Conservation (phyloP, 2,113 vertebrate species). For the Barbus barbus region DNA sequence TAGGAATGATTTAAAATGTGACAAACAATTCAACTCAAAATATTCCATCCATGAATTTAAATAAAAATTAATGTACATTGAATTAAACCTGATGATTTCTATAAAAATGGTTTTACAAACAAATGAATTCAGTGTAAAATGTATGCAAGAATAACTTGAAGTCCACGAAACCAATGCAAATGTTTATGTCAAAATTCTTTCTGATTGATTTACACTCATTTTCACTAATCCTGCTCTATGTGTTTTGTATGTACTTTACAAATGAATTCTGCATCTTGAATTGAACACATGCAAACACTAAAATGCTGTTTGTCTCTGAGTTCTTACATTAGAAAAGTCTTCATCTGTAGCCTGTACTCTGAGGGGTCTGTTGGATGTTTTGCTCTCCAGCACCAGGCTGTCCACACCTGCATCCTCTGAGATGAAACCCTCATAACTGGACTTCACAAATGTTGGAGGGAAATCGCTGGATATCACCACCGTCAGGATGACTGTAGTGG, state of each 20-base stretch:
- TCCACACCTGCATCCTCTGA: slow-evolving; percentile 45
- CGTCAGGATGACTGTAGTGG: slow-evolving; percentile 69
- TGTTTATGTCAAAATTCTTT: background rate
- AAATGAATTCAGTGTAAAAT: background rate
- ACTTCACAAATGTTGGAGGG: slow-evolving; percentile 68
- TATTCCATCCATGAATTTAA: background rate
- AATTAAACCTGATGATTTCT: background rate
- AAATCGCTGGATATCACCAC: slow-evolving; percentile 66
- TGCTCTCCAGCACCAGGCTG: slow-evolving; percentile 69
- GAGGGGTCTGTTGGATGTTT: slow-evolving; percentile 60
- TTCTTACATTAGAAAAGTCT: slow-evolving; percentile 66
- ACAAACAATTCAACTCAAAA: too few species aligned
- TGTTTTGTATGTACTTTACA: background rate
- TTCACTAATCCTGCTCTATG: background rate
- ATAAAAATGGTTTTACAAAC: background rate
- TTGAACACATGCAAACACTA: background rate
- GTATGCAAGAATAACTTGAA: background rate
- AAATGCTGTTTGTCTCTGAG: background rate
- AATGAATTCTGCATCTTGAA: background rate
- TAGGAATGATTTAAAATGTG: too few species aligned
- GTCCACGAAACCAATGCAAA: background rate
- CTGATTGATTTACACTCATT: background rate
- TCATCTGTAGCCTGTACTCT: slow-evolving; percentile 66
- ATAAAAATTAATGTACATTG: background rate
- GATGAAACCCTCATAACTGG: slow-evolving; percentile 62